Conservation (phyloP, 2,888 invertebrate species). For the Archips xylosteana region DNA sequence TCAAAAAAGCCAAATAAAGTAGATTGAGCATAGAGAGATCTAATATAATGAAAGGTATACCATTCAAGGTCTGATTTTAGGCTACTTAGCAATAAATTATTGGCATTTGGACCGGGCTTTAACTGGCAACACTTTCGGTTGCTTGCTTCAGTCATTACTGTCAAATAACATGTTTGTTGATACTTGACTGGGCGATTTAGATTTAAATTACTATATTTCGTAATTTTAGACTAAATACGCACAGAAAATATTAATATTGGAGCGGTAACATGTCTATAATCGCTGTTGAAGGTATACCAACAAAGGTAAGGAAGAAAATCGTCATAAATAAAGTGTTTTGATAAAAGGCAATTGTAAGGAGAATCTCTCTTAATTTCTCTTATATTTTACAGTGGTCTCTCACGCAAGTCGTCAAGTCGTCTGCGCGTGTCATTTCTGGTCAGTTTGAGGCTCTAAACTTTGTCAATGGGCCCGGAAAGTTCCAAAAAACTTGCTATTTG, state of each 20-base stretch:
- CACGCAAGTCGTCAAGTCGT: constrained; percentile 44
- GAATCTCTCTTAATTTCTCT: constrained; percentile 17
- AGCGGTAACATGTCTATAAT: constrained; percentile 54
- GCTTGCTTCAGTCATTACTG: neutral
- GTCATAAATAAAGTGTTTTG: neutral
- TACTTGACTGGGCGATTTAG: neutral
- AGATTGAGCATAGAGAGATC: too few relatives aligned
- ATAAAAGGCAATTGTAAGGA: neutral
- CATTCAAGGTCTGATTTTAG: neutral
- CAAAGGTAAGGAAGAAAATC: constrained; percentile 35
- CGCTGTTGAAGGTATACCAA: constrained; percentile 47
- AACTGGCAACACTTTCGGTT: neutral
- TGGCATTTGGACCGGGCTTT: neutral
- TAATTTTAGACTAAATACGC: neutral
- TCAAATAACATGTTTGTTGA: constrained; percentile 4
- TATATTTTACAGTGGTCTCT: constrained; percentile 51
- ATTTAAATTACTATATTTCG: neutral
- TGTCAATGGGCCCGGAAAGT: constrained; percentile 18
- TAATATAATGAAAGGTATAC: neutral
- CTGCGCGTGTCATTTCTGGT: constrained; percentile 53
- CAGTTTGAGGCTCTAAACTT: constrained; percentile 61
- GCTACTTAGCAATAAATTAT: neutral
- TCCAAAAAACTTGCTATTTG: constrained; percentile 55
- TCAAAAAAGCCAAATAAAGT: too few relatives aligned
- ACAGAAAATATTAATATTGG: constrained; percentile 27